Evolutionary conservation across 2,797 vertebrate species (phyloP).

Genomic region (Lepidocolaptes lacrymiger): DNA sequence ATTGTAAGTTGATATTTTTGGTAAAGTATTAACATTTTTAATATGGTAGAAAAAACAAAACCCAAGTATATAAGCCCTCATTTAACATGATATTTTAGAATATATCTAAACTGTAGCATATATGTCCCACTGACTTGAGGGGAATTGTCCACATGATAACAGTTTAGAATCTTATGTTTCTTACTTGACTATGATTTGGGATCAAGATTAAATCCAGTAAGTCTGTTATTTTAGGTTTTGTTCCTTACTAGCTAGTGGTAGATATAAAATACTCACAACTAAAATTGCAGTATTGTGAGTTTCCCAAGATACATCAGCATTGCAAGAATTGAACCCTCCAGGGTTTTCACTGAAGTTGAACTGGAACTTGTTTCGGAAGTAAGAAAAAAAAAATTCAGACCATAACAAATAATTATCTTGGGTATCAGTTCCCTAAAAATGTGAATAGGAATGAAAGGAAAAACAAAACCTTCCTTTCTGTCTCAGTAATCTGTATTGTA

Average conservation of each 20-base stretch:
- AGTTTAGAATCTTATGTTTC: not conserved
- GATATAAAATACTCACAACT: not conserved
- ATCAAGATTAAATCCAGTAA: not conserved
- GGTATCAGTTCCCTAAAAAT: not conserved
- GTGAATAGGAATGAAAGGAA: not conserved
- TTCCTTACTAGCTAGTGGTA: not conserved
- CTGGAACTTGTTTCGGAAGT: not conserved
- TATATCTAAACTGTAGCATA: not conserved
- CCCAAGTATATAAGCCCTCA: not conserved
- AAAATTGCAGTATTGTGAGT: not conserved
- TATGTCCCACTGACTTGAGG: not conserved
- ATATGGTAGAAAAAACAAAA: rapidly evolving
- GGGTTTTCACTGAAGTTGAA: not conserved
- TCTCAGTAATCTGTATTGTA: not conserved
- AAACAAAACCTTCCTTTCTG: not conserved
- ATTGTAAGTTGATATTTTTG: not conserved
- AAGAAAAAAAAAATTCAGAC: not conserved
- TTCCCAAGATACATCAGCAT: not conserved
- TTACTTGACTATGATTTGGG: not conserved
- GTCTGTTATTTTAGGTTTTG: not conserved
- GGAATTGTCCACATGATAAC: not conserved
- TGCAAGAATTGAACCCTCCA: not conserved
- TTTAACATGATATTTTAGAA: not conserved
- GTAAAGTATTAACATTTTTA: not conserved
- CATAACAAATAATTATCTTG: not conserved